Evolutionary conservation across 2,797 vertebrate species (phyloP).

Genomic region (Helarctos malayanus): DNA sequence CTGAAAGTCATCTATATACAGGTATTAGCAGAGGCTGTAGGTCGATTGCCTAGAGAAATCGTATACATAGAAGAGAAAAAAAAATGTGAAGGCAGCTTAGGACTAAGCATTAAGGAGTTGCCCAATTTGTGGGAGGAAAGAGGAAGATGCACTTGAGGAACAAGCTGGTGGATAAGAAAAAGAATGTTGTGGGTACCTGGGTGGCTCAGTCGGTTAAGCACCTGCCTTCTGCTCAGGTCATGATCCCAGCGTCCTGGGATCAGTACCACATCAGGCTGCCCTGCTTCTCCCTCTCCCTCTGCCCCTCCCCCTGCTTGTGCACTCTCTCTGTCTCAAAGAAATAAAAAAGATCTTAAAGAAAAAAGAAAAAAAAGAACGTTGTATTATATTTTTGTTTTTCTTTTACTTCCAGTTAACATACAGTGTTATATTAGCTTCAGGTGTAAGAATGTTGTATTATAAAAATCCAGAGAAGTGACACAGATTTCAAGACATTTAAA

Average conservation of each 20-base stretch:
- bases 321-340: too few relatives aligned
- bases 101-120: not conserved
- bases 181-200: not conserved
- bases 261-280: too few relatives aligned
- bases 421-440: not conserved
- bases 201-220: too few relatives aligned
- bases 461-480: not conserved
- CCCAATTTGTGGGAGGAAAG: not conserved
- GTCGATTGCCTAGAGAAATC: not conserved
- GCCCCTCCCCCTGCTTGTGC: too few relatives aligned
- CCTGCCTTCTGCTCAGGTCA: too few relatives aligned
- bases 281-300: too few relatives aligned
- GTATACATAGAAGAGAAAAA: not conserved
- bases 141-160: not conserved
- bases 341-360: too few relatives aligned
- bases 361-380: too few relatives aligned
- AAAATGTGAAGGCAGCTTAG: not conserved
- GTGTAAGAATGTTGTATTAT: not conserved
- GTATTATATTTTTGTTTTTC: not conserved
- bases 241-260: too few relatives aligned
- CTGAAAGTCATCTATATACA: not conserved
- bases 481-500: not conserved
- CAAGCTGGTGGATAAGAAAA: not conserved
- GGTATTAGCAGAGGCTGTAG: not conserved
- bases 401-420: not conserved